These are phyloP conservation scores for Eupithecia centaureata DNA, from an alignment of 2,888 invertebrate species.

Conservation along the genomic window DNA sequence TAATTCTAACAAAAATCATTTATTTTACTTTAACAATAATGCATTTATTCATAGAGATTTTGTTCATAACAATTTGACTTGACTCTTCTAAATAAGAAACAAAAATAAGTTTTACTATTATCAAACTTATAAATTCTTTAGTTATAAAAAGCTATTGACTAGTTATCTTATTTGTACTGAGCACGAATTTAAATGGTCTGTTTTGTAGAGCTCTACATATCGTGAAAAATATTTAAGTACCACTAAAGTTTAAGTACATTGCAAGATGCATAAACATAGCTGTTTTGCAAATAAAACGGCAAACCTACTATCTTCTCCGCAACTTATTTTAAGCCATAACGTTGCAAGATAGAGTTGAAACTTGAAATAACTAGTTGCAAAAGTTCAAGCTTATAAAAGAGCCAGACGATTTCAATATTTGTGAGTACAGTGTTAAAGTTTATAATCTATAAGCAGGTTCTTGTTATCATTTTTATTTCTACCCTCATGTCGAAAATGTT, in stretches of 20 bases:
- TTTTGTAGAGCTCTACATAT: constrained; percentile 1
- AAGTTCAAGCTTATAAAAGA: neutral
- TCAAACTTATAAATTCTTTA: neutral
- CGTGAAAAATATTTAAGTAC: constrained; percentile 2
- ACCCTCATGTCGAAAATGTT: neutral
- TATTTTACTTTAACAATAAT: too few species aligned
- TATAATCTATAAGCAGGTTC: neutral
- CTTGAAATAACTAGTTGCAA: neutral
- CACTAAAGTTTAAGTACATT: constrained; percentile 1
- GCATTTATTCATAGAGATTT: too few species aligned
- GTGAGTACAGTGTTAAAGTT: neutral
- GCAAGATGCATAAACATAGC: constrained; percentile 1
- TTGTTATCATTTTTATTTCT: neutral
- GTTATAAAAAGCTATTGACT: neutral
- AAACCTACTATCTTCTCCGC: neutral
- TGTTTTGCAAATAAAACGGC: neutral
- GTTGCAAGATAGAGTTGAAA: neutral
- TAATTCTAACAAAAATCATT: too few species aligned
- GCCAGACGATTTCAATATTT: neutral
- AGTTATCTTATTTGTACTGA: neutral
- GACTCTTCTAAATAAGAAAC: too few species aligned
- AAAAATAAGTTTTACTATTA: too few species aligned
- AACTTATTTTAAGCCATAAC: constrained; percentile 1
- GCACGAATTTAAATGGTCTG: neutral
- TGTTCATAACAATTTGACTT: too few species aligned